Evolutionary conservation across 2,888 invertebrate genomes (phyloP).

Genomic region (Drosophila siamana): DNA sequence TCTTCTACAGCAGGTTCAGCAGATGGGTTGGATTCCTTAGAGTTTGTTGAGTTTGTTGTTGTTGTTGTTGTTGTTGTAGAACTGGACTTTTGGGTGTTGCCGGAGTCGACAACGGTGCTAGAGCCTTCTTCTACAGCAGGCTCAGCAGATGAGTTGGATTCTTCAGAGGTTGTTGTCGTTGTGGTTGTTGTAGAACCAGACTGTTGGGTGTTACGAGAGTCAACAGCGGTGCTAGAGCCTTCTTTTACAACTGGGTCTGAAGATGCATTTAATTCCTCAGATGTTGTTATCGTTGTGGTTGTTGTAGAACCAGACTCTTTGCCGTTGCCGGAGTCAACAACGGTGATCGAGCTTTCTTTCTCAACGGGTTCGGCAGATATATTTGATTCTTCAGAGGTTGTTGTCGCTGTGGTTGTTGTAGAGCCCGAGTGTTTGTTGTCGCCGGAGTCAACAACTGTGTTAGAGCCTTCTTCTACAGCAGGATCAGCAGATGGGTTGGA

Average conservation of each 20-base stretch:
- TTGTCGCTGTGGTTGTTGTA: conserved; percentile 6
- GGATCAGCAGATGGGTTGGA: not conserved
- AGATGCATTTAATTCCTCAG: not conserved
- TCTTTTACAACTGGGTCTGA: not conserved
- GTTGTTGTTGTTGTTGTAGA: conserved; percentile 13
- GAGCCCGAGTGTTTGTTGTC: not conserved
- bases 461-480: not conserved
- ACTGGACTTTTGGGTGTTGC: conserved; percentile 4
- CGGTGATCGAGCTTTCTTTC: not conserved
- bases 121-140: not conserved
- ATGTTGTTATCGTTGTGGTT: conserved; percentile 13
- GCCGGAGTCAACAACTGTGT: not conserved
- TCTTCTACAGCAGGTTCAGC: not conserved
- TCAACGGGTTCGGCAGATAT: not conserved
- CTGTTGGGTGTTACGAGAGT: not conserved
- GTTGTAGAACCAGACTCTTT: conserved; percentile 11
- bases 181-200: conserved; percentile 16
- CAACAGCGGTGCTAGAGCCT: not conserved
- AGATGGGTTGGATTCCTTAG: not conserved
- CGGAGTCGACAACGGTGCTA: not conserved
- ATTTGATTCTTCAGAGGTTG: not conserved
- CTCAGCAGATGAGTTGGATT: not conserved
- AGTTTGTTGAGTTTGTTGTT: conserved; percentile 10
- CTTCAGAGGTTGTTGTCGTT: conserved; percentile 10
- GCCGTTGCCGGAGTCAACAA: conserved; percentile 1